A percentile compares a stretch with the other conserved stretches of the same genome.
These are phyloP conservation scores for Ectropis grisescens DNA, from an alignment of 1,140 invertebrate species.

Conservation along the genomic window DNA sequence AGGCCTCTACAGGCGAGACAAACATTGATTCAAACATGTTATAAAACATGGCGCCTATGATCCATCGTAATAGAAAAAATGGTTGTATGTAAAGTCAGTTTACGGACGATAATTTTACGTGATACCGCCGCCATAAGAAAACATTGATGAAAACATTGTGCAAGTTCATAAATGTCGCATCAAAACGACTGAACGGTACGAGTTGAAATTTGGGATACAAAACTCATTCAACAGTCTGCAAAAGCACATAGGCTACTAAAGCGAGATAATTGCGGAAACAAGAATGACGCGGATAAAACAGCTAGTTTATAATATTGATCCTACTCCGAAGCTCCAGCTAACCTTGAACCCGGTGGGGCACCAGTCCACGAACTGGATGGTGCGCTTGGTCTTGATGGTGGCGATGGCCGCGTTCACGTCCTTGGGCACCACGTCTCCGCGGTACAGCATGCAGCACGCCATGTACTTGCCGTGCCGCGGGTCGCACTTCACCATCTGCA, in stretches of 20 bases:
- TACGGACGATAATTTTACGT: too few relatives aligned
- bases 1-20: not conserved
- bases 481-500: slow-evolving; percentile 90
- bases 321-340: too few relatives aligned
- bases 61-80: not conserved
- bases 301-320: too few relatives aligned
- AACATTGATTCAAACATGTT: not conserved
- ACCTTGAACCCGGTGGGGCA: slow-evolving; percentile 86
- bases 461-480: slow-evolving; percentile 86
- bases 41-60: not conserved
- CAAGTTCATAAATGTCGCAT: too few relatives aligned
- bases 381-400: slow-evolving; percentile 89
- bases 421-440: slow-evolving; percentile 80
- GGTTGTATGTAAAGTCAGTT: too few relatives aligned
- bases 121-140: too few relatives aligned
- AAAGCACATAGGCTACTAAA: too few relatives aligned
- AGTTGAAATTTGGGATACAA: too few relatives aligned
- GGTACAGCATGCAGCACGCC: slow-evolving; percentile 90
- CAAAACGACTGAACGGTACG: too few relatives aligned
- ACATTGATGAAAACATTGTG: not conserved
- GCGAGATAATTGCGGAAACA: too few relatives aligned
- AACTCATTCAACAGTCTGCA: too few relatives aligned
- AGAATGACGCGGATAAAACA: too few relatives aligned
- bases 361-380: slow-evolving; percentile 88
- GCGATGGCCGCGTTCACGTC: slow-evolving; percentile 92